Base-by-base conservation (phyloP, 2,888 invertebrate species). In the Anaspis maculata region DNA sequence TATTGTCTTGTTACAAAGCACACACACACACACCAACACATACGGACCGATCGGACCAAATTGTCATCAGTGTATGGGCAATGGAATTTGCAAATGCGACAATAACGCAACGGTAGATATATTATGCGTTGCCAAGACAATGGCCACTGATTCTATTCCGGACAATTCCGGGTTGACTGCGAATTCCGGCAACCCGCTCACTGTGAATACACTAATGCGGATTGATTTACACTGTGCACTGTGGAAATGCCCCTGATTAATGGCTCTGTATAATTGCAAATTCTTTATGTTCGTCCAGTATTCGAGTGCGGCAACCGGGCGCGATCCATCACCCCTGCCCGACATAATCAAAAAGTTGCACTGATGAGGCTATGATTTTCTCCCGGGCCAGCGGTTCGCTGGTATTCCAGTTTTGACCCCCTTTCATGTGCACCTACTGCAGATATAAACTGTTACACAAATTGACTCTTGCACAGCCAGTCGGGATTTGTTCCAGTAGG, bases 211-310 rank as follows among this genome's bases (percentile, higher is more conserved):
- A 53, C 57, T 60, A 62, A 62, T 56, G 54, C 55, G 57, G 61
- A 61, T 61, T 62, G 61, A 61, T 62, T 62, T 61, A 62, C 58
- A 54, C 52, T 55, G 56, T 53, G 56, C n/a, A n/a, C n/a, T n/a
- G n/a, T n/a, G 56, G 59, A 58, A 56, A 59, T 48, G 51, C 24
- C 49, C 54, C 45, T 61, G 61, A 61, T 61, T 58, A 61, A 61
- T 61, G 55, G 57, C 51, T 51, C 54, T 49, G 57, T 58, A 52
- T 62, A 62, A 62, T 61, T 61, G 59, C 60, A 59, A 62, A 62
- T 62, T 62, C 62, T 62, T 61, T 61, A 60, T 61, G 61, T 57
- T 49, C 43, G 44, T 42, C 41, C 44, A 26, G 41, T 41, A 43
- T 41, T 41, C 45, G 26, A n/a, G n/a, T n/a, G n/a, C n/a, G n/a